Percentiles rank a stretch among this genome's conserved stretches.
Evolutionary conservation across 1,140 invertebrate genomes (phyloP).

Genomic region (Heliconius eleuchia): DNA sequence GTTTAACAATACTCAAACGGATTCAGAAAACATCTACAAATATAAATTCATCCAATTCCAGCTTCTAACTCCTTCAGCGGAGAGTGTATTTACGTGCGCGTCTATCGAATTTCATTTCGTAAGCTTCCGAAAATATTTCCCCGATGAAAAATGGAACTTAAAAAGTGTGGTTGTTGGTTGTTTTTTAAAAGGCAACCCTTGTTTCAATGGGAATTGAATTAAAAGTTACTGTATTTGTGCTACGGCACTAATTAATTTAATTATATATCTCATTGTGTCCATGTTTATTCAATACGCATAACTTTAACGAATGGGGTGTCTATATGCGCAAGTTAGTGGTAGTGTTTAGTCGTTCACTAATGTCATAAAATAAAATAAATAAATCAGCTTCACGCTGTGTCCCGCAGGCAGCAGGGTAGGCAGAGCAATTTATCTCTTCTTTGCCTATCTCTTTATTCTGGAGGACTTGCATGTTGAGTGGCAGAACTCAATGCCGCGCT

Average conservation of each 20-base stretch:
- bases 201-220: conserved; percentile 75
- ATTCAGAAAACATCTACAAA: conserved; percentile 72
- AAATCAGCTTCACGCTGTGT: no score
- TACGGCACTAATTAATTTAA: conserved; percentile 79
- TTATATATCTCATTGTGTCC: conserved; percentile 73
- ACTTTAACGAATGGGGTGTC: conserved; percentile 45
- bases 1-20: conserved; percentile 44
- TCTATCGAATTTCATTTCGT: conserved; percentile 62
- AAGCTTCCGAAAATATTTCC: conserved; percentile 70
- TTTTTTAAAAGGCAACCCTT: conserved; percentile 58
- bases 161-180: conserved; percentile 52
- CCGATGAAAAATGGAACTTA: conserved; percentile 68
- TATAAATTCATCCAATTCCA: conserved; percentile 50
- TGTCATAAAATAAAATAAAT: background rate
- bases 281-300: conserved; percentile 70
- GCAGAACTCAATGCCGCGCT: no score
- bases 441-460: no score
- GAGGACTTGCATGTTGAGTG: no score
- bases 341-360: conserved; percentile 22
- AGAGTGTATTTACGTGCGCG: conserved; percentile 52
- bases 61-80: conserved; percentile 44
- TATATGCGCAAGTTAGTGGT: conserved; percentile 25
- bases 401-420: no score
- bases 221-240: conserved; percentile 76
- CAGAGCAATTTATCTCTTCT: no score